Conservation (phyloP, 2,113 vertebrate genomes). For the Kryptolebias marmoratus region DNA sequence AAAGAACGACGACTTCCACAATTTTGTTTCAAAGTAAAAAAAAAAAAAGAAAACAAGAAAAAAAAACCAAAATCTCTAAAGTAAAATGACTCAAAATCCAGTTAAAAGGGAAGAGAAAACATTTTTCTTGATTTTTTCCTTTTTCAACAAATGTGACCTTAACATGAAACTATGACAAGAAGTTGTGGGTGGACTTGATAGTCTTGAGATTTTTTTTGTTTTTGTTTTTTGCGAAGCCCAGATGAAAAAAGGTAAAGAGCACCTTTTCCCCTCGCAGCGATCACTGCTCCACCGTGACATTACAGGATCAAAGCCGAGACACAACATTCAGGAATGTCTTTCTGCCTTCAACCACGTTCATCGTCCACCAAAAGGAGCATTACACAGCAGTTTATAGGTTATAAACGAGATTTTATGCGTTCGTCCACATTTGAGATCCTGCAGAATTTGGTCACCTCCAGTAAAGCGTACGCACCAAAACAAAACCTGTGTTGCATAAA, state of each 20-base stretch:
- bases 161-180: slow-evolving; percentile 9
- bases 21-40: slow-evolving; percentile 52
- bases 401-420: slow-evolving; percentile 24
- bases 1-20: slow-evolving; percentile 42
- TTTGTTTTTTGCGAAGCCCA: background rate
- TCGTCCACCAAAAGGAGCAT: slow-evolving; percentile 3
- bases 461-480: slow-evolving; percentile 55
- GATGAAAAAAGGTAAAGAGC: slow-evolving; percentile 1
- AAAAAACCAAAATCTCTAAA: slow-evolving; percentile 49
- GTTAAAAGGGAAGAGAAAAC: slow-evolving; percentile 27
- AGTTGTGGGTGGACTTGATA: slow-evolving; percentile 12
- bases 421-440: slow-evolving; percentile 3
- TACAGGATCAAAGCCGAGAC: slow-evolving; percentile 18
- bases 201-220: slow-evolving; percentile 9
- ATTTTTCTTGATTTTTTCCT: no score
- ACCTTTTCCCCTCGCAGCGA: background rate
- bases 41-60: slow-evolving; percentile 33
- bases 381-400: slow-evolving; percentile 4
- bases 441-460: slow-evolving; percentile 62
- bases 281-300: slow-evolving; percentile 16
- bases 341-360: slow-evolving; percentile 39
- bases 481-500: slow-evolving; percentile 49
- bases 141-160: background rate
- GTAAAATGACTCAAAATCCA: slow-evolving; percentile 59
- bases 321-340: slow-evolving; percentile 72